These are phyloP conservation scores for Proales similis DNA, from an alignment of 1,140 invertebrate species.

Conservation along the genomic window DNA sequence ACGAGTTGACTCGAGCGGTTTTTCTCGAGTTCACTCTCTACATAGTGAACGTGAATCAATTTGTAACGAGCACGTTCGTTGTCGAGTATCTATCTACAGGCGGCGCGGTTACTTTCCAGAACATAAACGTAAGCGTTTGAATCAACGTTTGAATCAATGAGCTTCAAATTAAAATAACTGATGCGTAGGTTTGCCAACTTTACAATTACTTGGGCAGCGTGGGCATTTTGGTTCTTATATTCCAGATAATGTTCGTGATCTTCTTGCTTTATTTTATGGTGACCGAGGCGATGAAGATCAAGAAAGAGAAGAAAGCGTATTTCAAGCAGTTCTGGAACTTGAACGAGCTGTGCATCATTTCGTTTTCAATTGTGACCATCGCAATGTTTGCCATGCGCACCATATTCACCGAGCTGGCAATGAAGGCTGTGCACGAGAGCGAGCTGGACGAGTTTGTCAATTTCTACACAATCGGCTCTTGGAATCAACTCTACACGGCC, in stretches of 20 bases:
- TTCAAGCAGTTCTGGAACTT: conserved; percentile 55
- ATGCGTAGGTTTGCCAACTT: conserved; percentile 48
- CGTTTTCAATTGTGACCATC: conserved; percentile 51
- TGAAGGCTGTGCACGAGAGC: conserved; percentile 48
- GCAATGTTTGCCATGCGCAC: conserved; percentile 54
- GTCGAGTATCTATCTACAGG: conserved; percentile 40
- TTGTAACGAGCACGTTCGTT: conserved; percentile 40
- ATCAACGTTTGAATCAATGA: not conserved
- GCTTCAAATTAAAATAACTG: not conserved
- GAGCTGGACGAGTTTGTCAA: conserved; percentile 55
- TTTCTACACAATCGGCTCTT: conserved; percentile 54
- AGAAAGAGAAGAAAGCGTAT: conserved; percentile 49
- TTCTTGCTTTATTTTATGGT: conserved; percentile 50
- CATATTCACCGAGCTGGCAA: conserved; percentile 50
- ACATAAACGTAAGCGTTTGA: conserved; percentile 45
- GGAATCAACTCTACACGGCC: conserved; percentile 55
- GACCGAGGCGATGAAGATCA: conserved; percentile 44
- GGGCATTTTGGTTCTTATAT: conserved; percentile 48
- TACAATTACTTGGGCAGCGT: conserved; percentile 50
- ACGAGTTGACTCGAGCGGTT: conserved; percentile 39
- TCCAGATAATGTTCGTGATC: conserved; percentile 47
- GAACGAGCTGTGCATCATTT: conserved; percentile 52
- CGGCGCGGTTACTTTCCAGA: conserved; percentile 42
- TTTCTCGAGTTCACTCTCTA: conserved; percentile 41
- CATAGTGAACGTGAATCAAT: conserved; percentile 41